Conservation (phyloP, 1,140 invertebrate genomes). For the Scaptomyza graminum region DNA sequence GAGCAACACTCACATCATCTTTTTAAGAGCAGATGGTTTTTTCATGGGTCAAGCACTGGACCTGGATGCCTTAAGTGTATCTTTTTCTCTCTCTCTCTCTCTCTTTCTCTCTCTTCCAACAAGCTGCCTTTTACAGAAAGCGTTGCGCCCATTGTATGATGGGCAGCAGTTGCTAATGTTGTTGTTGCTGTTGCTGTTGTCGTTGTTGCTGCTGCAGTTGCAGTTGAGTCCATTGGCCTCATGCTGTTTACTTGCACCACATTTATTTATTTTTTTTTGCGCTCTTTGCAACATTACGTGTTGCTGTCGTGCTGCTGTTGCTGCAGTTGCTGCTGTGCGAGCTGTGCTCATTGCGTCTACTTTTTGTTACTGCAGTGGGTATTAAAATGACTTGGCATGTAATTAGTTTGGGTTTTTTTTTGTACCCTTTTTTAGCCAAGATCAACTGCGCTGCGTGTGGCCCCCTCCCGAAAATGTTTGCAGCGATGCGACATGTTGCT, state of each 20-base stretch:
- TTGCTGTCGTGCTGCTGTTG: slow-evolving; percentile 29
- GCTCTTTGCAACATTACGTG: slow-evolving; percentile 53
- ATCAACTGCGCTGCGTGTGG: slow-evolving; percentile 66
- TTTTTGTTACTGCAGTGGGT: slow-evolving; percentile 51
- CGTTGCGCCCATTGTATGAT: slow-evolving; percentile 37
- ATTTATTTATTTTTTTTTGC: slow-evolving; percentile 46
- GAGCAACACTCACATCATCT: slow-evolving; percentile 27
- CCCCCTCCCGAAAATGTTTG: slow-evolving; percentile 39
- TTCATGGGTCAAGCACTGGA: slow-evolving; percentile 63
- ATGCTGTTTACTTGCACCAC: slow-evolving; percentile 70
- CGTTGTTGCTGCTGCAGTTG: slow-evolving; percentile 27
- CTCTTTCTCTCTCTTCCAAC: slow-evolving; percentile 3
- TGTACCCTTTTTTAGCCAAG: slow-evolving; percentile 35
- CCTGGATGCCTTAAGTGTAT: background rate
- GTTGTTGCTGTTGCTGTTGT: slow-evolving; percentile 15
- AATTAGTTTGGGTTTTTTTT: slow-evolving; percentile 73
- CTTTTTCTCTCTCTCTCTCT: background rate
- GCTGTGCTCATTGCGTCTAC: slow-evolving; percentile 63
- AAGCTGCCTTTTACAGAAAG: slow-evolving; percentile 63
- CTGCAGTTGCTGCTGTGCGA: slow-evolving; percentile 38
- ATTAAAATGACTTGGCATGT: slow-evolving; percentile 80
- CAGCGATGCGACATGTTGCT: slow-evolving; percentile 38
- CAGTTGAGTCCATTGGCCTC: slow-evolving; percentile 70
- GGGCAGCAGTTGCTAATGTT: slow-evolving; percentile 34
- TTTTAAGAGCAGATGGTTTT: slow-evolving; percentile 56